Conservation (phyloP, 2,888 invertebrate species). For the Rambutsinella grinnellia region DNA sequence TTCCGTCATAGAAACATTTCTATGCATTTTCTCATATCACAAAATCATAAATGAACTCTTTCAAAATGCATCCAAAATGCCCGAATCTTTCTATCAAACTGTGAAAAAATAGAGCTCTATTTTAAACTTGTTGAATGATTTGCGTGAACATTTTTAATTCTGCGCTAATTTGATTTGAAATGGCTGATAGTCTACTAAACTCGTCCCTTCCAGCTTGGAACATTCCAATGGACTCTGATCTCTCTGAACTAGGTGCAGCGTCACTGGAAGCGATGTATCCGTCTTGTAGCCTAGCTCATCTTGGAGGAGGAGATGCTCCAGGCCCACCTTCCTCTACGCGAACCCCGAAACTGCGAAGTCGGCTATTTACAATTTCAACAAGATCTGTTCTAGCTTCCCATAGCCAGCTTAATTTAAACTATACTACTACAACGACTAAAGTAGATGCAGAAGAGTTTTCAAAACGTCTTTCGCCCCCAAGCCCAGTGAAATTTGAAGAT, state of each 20-base stretch:
- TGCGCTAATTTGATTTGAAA: too few relatives aligned
- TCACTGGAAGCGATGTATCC: too few relatives aligned
- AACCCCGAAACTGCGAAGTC: constrained; percentile 16
- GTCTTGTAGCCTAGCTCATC: too few relatives aligned
- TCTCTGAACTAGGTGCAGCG: too few relatives aligned
- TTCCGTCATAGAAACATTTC: too few relatives aligned
- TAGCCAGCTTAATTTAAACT: constrained; percentile 22
- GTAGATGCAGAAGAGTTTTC: neutral
- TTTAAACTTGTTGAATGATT: too few relatives aligned
- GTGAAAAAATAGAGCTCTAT: too few relatives aligned
- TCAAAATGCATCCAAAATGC: neutral
- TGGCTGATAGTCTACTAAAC: neutral
- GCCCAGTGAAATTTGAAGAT: constrained; percentile 13
- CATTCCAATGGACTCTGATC: too few relatives aligned
- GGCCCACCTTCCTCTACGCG: neutral
- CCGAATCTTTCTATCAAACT: neutral
- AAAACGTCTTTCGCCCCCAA: neutral
- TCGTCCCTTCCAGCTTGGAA: constrained; percentile 9
- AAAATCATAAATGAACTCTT: neutral
- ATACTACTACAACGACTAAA: neutral
- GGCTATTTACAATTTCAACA: constrained; percentile 30
- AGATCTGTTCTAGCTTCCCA: constrained; percentile 24
- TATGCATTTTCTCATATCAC: too few relatives aligned
- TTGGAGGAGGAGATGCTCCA: constrained; percentile 37
- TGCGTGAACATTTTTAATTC: too few relatives aligned